Percentiles rank a stretch among this genome's conserved stretches.
Conservation (phyloP, 2,113 vertebrate species). For the Strigops habroptila region DNA sequence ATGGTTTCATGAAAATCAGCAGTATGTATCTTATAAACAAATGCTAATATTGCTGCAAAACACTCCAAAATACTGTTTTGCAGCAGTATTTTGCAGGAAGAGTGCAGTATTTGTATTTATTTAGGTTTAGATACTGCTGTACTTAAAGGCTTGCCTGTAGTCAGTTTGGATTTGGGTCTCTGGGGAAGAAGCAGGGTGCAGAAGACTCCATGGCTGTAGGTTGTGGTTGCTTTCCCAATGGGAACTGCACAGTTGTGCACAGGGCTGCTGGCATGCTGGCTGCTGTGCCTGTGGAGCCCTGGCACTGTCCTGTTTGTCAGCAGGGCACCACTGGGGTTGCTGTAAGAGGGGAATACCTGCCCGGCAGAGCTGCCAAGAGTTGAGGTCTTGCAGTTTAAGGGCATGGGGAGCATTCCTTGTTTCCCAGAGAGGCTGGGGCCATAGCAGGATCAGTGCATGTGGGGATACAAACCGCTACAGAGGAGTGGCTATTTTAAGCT, state of each 20-base stretch:
- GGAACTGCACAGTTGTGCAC: not conserved
- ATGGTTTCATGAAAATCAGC: not conserved
- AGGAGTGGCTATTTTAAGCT: not conserved
- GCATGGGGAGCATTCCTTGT: not conserved
- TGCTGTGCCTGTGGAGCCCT: not conserved
- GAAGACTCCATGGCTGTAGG: not conserved
- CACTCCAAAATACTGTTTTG: not conserved
- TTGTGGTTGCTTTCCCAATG: fast-evolving
- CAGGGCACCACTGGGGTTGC: not conserved
- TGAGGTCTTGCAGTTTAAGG: not conserved
- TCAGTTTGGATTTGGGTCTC: not conserved
- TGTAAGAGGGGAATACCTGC: not conserved
- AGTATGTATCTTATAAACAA: not conserved
- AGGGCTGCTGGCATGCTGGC: not conserved
- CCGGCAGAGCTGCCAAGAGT: not conserved
- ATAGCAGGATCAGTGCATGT: fast-evolving
- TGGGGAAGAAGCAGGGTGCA: not conserved
- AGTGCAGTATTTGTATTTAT: not conserved
- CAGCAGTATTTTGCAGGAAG: not conserved
- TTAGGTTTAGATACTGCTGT: not conserved
- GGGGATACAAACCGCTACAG: not conserved
- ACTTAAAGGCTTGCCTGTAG: not conserved
- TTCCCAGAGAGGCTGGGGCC: not conserved
- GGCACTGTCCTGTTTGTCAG: fast-evolving
- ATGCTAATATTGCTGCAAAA: not conserved